A percentile compares a stretch with the other conserved stretches of the same genome.
Evolutionary conservation across 30 jellyfish, hydroid and myxozoan genomes (phyloP).

Genomic region (Catostylus mosaicus): DNA sequence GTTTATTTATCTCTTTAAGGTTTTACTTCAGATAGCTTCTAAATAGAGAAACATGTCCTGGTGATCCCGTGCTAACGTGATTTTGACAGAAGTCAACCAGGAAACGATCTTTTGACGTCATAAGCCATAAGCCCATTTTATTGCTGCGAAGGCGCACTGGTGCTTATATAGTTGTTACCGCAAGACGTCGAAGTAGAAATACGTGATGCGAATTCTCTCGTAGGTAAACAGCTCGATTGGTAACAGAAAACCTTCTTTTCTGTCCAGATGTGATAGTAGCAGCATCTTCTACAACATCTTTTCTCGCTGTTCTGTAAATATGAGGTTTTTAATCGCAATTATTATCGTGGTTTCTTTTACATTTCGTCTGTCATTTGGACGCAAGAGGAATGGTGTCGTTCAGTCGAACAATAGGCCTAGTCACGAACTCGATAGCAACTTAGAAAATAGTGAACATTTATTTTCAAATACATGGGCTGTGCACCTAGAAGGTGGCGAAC

Average conservation of each 20-base stretch:
- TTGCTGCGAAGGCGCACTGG: slow-evolving; percentile 9
- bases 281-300: not conserved
- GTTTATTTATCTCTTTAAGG: too few species aligned
- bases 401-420: slow-evolving; percentile 51
- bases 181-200: too few species aligned
- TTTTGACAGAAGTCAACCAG: too few species aligned
- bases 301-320: not conserved
- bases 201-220: too few species aligned
- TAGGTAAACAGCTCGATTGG: not conserved
- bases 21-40: too few species aligned
- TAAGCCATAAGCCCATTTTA: not conserved
- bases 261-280: not conserved
- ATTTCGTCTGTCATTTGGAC: slow-evolving; percentile 22
- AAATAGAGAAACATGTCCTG: too few species aligned
- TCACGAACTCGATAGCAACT: slow-evolving; percentile 16
- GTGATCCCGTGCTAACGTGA: too few species aligned
- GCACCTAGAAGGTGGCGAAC: slow-evolving; percentile 77
- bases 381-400: slow-evolving; percentile 15
- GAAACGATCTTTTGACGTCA: too few species aligned
- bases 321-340: slow-evolving; percentile 24
- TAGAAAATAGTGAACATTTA: slow-evolving; percentile 28
- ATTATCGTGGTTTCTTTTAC: slow-evolving; percentile 14
- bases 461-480: slow-evolving; percentile 94
- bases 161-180: not conserved
- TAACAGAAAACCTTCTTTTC: not conserved